Base-by-base conservation (phyloP, 1,140 invertebrate species). In the Araneus ventricosus region DNA sequence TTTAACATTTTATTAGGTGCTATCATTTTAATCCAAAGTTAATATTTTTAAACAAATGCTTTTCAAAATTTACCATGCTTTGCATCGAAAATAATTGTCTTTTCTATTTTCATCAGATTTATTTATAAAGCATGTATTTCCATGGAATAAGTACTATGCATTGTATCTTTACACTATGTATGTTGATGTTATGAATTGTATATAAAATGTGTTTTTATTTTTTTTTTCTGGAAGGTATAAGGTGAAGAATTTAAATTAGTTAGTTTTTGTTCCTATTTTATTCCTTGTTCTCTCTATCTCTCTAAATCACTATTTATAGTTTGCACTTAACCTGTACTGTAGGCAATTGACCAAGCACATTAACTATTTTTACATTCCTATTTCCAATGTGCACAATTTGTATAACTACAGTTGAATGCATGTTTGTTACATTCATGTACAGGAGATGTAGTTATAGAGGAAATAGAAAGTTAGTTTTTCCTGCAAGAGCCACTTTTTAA, bases 301-400 rank as follows among this genome's bases (percentile, higher is more conserved):
- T 41, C 41, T 45, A 20, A 20, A 39, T 45, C 82, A 30, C 82
- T 88, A 24, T 41, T 70, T 92, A 45, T 57, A 41, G 30, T 70
- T 87, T 37, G 67, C 84, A 87, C 91, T 79, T 63, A 41, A 87
- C 8, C 37, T 57, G 30, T 27, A 87, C 84, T 59, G 67, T 92
- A 92, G 91, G 20, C 57, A 75, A 92, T 59, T 79, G 84, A 92
- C 84, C 84, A 87, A 92, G 91, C 91, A 92, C 91, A 92, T 79
- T 92, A 17, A 61, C 82, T 92, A 92, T 92, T 92, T 92, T 92
- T 92, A 92, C 91, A 92, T 92, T 92, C 91, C 91, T 45, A 61
- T 61, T 79, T 45, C 45, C 30, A 52, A 24, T 22, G 52, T 87
- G 91, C 91, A 92, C 91, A 86, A 67, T 92, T 92, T 92, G 45